Evolutionary conservation across 2,797 vertebrate genomes (phyloP).

Genomic region (Hyperoplus lanceolatus): DNA sequence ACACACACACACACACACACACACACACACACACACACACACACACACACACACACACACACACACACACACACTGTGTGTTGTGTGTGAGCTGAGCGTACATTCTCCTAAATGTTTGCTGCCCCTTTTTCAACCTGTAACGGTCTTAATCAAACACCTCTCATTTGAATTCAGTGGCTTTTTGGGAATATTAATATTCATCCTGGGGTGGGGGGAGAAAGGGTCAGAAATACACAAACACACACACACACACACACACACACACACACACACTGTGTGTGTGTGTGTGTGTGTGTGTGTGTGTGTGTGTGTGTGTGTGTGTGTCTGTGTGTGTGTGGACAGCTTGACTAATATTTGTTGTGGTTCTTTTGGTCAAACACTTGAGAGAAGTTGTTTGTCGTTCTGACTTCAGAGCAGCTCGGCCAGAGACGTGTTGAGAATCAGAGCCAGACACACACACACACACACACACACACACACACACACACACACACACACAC

Average conservation of each 20-base stretch:
- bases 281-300: constrained; percentile 31
- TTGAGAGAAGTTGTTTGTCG: constrained; percentile 72
- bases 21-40: not conserved
- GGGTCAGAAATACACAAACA: no score
- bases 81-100: no score
- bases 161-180: no score
- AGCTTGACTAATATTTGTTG: constrained; percentile 73
- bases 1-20: constrained; percentile 3
- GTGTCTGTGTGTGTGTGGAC: not conserved
- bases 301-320: not conserved
- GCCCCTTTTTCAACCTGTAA: no score
- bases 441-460: constrained; percentile 43
- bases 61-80: no score
- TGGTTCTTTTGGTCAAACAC: constrained; percentile 79
- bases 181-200: no score
- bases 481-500: constrained; percentile 7
- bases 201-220: no score
- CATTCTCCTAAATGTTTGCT: no score
- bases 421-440: constrained; percentile 70
- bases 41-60: no score
- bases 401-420: constrained; percentile 76
- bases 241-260: no score
- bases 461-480: constrained; percentile 22
- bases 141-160: no score
- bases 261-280: no score